Conservation (phyloP, 2,113 vertebrate species). For the Chloropsis hardwickii region DNA sequence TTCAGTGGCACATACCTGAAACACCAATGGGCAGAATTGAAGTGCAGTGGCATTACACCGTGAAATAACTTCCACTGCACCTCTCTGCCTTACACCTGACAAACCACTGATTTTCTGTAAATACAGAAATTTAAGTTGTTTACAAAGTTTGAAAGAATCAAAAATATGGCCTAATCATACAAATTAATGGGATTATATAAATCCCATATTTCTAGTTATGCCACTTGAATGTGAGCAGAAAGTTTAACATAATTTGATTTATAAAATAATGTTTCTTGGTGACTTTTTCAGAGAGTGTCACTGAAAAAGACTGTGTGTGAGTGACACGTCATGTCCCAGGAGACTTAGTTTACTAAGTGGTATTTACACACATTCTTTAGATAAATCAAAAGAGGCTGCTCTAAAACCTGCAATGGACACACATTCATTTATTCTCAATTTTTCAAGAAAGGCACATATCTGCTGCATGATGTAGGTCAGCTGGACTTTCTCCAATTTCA, state of each 20-base stretch:
- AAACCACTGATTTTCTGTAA: neutral
- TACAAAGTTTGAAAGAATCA: neutral
- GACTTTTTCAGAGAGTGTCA: slow-evolving; percentile 9
- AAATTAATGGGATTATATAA: neutral
- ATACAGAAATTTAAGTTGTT: neutral
- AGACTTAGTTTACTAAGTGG: neutral
- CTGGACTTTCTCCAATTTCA: neutral
- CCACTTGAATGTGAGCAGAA: neutral
- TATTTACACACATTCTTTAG: neutral
- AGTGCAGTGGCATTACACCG: accelerated
- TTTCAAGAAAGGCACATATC: neutral
- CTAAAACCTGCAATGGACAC: neutral
- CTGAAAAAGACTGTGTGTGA: neutral
- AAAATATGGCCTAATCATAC: neutral
- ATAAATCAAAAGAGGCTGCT: neutral
- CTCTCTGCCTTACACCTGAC: neutral
- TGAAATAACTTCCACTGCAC: neutral
- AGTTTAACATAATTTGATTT: neutral
- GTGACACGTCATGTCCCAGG: neutral
- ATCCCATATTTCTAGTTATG: neutral
- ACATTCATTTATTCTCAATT: neutral
- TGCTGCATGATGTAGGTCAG: neutral
- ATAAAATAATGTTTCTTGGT: neutral
- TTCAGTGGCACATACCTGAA: neutral
- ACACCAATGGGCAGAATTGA: neutral